Percentiles rank a stretch among this genome's conserved stretches.
Conservation (phyloP, 2,797 vertebrate species). For the Helarctos malayanus region DNA sequence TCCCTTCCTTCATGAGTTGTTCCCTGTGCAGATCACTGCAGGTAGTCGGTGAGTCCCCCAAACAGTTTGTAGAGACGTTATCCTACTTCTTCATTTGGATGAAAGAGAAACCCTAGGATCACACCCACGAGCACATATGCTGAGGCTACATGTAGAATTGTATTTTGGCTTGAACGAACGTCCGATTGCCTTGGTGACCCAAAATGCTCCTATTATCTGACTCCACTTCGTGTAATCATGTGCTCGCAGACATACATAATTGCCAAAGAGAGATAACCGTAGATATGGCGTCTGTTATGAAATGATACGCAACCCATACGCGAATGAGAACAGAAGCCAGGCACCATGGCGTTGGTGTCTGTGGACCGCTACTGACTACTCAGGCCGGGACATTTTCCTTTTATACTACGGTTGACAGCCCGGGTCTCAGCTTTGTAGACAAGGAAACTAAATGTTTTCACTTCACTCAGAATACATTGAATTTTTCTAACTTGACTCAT, state of each 20-base stretch:
- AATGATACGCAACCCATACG: neutral
- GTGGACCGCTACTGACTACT: neutral
- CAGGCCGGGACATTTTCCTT: neutral
- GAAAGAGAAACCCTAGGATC: neutral
- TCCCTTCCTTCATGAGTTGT: neutral
- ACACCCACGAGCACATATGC: neutral
- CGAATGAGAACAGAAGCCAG: neutral
- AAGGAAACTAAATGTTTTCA: conserved; percentile 53
- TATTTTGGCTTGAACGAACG: neutral
- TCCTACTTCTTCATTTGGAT: neutral
- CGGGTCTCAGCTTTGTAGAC: conserved; percentile 28
- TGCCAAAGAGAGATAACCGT: neutral
- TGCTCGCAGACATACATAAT: neutral
- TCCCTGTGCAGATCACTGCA: neutral
- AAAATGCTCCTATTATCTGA: neutral
- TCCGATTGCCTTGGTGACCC: neutral
- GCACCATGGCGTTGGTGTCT: neutral
- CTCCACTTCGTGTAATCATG: neutral
- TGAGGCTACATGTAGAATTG: neutral
- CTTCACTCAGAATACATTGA: conserved; percentile 26
- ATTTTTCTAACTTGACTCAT: conserved; percentile 45
- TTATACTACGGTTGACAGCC: neutral
- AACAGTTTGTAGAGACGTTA: neutral
- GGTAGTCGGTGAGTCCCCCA: neutral
- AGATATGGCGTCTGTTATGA: neutral